phyloP scores from a whole-genome alignment of 2,797 vertebrate species.

The Tamandua tetradactyla region DNA sequence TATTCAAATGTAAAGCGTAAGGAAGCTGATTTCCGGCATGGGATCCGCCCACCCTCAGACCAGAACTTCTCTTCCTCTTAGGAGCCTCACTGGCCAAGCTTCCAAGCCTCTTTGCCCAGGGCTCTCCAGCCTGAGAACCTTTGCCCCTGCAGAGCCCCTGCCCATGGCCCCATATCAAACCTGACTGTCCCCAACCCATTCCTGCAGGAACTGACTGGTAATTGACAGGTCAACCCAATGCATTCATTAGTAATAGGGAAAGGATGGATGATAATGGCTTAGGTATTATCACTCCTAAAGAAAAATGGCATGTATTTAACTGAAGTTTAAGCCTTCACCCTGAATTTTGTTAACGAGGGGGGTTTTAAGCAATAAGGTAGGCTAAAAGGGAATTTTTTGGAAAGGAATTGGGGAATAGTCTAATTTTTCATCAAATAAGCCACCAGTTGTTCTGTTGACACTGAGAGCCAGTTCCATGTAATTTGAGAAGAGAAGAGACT shows the following conservation, averaged over 20 bases:
- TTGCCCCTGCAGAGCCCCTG: neutral
- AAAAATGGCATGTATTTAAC: neutral
- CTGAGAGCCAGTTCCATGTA: neutral
- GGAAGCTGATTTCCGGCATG: neutral
- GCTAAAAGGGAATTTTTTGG: neutral
- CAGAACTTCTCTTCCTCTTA: neutral
- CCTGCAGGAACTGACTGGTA: neutral
- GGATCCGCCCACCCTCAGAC: fast-evolving
- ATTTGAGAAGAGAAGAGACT: neutral
- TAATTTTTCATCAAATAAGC: neutral
- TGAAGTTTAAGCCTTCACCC: neutral
- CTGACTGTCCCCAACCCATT: neutral
- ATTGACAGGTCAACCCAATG: neutral
- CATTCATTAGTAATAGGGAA: neutral
- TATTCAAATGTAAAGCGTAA: neutral
- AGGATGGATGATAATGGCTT: neutral
- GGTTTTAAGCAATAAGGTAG: neutral
- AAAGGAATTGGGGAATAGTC: neutral
- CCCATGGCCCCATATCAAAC: neutral
- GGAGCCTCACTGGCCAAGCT: neutral
- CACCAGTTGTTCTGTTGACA: neutral
- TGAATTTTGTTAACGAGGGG: neutral
- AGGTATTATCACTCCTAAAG: neutral
- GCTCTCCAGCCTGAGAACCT: neutral
- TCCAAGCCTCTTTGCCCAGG: neutral